phyloP scores from a whole-genome alignment of 2,113 vertebrate species.

The Amblyornis subalaris region DNA sequence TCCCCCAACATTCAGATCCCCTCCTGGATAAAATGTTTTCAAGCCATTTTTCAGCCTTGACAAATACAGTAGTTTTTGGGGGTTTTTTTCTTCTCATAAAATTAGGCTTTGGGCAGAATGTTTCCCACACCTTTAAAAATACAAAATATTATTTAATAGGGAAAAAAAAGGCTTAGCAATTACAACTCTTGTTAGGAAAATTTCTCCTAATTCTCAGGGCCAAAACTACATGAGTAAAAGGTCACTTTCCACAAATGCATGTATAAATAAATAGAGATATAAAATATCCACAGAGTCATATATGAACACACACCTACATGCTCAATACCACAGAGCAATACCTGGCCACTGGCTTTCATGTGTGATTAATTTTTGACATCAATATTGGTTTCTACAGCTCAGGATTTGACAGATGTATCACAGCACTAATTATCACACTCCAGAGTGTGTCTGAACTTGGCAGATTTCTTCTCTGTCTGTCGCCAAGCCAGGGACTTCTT shows the following conservation, averaged over 20 bases:
- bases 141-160: not conserved
- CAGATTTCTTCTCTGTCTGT: not conserved
- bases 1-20: rapidly evolving
- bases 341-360: not conserved
- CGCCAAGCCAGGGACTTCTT: not conserved
- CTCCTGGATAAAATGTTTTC: not conserved
- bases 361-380: not conserved
- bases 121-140: not conserved
- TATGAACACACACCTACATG: rapidly evolving
- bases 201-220: not conserved
- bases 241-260: not conserved
- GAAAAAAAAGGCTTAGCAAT: not conserved
- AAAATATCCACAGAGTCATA: not conserved
- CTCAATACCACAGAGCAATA: not conserved
- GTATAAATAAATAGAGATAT: not conserved
- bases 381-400: not conserved
- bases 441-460: not conserved
- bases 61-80: not conserved
- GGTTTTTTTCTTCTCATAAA: not conserved
- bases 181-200: not conserved
- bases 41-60: not conserved
- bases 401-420: not conserved
- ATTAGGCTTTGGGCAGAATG: not conserved
- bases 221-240: not conserved
- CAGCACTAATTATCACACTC: not conserved